These are phyloP conservation scores for Craniophora ligustri DNA, from an alignment of 2,888 invertebrate species.

Conservation along the genomic window DNA sequence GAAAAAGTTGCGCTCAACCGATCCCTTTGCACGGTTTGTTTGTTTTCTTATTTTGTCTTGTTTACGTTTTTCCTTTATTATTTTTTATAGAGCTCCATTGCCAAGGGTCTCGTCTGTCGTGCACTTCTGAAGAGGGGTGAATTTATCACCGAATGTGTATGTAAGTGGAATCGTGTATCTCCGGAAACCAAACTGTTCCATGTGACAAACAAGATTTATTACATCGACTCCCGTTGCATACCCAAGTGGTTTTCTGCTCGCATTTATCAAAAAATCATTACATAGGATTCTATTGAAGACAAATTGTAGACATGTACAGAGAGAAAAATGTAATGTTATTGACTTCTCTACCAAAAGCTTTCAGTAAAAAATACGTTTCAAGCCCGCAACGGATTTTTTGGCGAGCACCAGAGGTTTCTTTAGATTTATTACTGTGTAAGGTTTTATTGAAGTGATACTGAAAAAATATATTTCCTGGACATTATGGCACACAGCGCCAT, in stretches of 20 bases:
- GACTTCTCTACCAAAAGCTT: conserved; percentile 36
- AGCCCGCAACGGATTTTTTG: conserved; percentile 30
- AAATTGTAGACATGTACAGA: conserved; percentile 37
- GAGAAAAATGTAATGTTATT: conserved; percentile 47
- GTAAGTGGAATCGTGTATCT: conserved; percentile 61
- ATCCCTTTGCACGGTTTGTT: conserved; percentile 56
- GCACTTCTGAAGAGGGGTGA: conserved; percentile 50
- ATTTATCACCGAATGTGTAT: conserved; percentile 69
- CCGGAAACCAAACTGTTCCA: conserved; percentile 57
- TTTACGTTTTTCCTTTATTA: conserved; percentile 65
- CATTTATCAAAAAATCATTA: conserved; percentile 68
- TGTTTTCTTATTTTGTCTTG: conserved; percentile 55
- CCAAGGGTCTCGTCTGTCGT: conserved; percentile 37
- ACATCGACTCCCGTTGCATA: conserved; percentile 58
- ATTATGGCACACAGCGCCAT: too few species aligned
- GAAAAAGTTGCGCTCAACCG: conserved; percentile 70
- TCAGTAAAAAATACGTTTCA: conserved; percentile 28
- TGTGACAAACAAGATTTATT: conserved; percentile 72
- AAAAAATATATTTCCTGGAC: conserved; percentile 17
- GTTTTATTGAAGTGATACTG: conserved; percentile 22
- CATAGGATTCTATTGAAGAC: conserved; percentile 45
- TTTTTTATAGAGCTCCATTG: conserved; percentile 65
- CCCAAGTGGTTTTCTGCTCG: conserved; percentile 53
- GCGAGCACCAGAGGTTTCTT: conserved; percentile 26
- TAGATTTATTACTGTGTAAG: conserved; percentile 41